Base-by-base conservation (phyloP, 2,888 invertebrate genomes). In the Drosophila merina region DNA sequence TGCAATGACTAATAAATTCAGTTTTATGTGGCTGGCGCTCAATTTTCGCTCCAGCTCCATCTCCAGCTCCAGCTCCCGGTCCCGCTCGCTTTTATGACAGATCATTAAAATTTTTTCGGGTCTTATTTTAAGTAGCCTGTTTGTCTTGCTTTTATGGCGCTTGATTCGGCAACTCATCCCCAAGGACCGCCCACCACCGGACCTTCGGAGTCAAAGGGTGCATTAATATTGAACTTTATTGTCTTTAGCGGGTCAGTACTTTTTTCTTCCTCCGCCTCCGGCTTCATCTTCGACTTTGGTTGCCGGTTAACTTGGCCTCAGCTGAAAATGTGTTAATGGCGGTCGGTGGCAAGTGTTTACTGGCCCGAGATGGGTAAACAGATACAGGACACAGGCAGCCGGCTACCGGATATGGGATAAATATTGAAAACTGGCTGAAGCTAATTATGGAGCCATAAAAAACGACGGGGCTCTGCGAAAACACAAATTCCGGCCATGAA, bases 221-320 rank as follows among this genome's bases (percentile, higher is more conserved):
- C 79, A 86, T 86, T 85, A 84, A 76, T 79, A 86, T 86, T 82
- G 83, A 83, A 83, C 86, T 86, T 82, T 82, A 86, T 86, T 85
- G 79, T 75, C 75, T 62, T 68, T 58, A 45, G 36, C 57, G 76
- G 81, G 78, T 72, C 81, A 84, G 79, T 67, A 68, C 51, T 0
- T 28, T 28, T 28, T 28, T 28, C 1, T 33, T 33, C n/a, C n/a
- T 38, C n/a, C 5, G 6, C 28, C 28, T 28, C 20, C 20, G 20
- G 20, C 20, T 20, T 20, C 20, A 20, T 20, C 20, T 42, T 42
- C 25, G 75, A 58, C 62, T 69, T 40, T 62, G 48, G 56, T 48
- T 71, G 47, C 55, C 57, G 25, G 68, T 33, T 40, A 48, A 31
- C 52, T 64, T 2, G 64, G 64, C 52, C 52, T 54, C 64, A 40